Evolutionary conservation across 2,113 vertebrate genomes (phyloP).

Genomic region (Lophura nycthemera): DNA sequence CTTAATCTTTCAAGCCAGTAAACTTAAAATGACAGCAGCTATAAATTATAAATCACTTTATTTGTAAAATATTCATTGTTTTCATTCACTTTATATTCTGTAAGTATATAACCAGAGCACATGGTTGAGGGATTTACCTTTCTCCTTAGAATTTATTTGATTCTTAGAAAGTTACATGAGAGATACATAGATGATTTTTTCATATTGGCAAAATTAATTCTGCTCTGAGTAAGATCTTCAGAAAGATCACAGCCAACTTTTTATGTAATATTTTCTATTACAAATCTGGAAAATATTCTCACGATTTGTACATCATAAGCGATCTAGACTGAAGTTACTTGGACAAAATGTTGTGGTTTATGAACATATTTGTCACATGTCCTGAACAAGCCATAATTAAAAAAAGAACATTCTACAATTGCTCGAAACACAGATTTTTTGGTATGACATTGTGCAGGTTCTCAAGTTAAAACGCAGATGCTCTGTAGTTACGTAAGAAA

Average conservation of each 20-base stretch:
- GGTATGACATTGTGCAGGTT: accelerated
- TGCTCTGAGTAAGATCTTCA: not conserved
- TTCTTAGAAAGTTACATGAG: accelerated
- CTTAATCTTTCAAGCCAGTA: slow-evolving; percentile 24
- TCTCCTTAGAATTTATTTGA: not conserved
- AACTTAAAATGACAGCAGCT: slow-evolving; percentile 41
- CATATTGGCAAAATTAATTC: not conserved
- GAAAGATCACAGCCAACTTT: not conserved
- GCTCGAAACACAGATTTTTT: not conserved
- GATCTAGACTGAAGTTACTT: not conserved
- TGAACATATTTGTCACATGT: not conserved
- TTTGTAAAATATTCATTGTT: slow-evolving; percentile 70
- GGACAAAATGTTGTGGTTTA: not conserved
- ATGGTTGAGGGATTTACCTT: slow-evolving; percentile 3
- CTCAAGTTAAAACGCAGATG: not conserved
- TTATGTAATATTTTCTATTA: not conserved
- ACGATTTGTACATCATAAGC: not conserved
- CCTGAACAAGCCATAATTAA: not conserved
- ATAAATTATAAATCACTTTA: slow-evolving; percentile 61
- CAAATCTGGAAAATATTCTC: not conserved
- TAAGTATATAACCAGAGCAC: slow-evolving; percentile 15
- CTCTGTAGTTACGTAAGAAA: not conserved
- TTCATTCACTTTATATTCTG: not conserved
- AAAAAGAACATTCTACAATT: not conserved
- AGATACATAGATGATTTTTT: not conserved